A percentile compares a stretch with the other conserved stretches of the same genome.
These are phyloP conservation scores for Gavia stellata DNA, from an alignment of 2,113 vertebrate species.

Conservation along the genomic window DNA sequence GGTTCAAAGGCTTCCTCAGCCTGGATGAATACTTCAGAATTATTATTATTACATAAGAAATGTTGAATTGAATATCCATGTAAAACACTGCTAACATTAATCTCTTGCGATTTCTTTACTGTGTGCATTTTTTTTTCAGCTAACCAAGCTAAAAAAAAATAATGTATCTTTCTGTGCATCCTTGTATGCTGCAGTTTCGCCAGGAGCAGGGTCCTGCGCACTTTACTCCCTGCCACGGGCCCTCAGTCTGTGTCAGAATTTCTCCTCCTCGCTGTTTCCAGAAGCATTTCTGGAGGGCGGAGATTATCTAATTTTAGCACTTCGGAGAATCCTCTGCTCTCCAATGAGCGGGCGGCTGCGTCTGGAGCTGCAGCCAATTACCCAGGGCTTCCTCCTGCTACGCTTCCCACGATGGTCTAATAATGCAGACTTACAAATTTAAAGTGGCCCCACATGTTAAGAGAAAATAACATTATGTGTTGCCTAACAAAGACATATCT, in stretches of 20 bases:
- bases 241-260: not conserved
- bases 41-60: not conserved
- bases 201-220: accelerated
- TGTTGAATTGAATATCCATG: not conserved
- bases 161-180: not conserved
- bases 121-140: not conserved
- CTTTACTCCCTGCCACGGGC: not conserved
- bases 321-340: conserved; percentile 1
- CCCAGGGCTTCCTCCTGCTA: not conserved
- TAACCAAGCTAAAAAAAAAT: not conserved
- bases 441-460: not conserved
- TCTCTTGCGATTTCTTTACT: not conserved
- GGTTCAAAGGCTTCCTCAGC: not conserved
- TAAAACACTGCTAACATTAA: not conserved
- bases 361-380: conserved; percentile 54
- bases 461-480: not conserved
- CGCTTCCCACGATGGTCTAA: conserved; percentile 35
- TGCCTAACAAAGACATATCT: not conserved
- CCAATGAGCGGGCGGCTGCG: conserved; percentile 30
- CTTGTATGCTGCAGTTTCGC: accelerated
- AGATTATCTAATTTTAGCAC: conserved; percentile 55
- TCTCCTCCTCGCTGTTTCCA: conserved; percentile 46
- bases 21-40: not conserved
- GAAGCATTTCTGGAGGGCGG: conserved; percentile 59
- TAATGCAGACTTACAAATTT: conserved; percentile 12